These are phyloP conservation scores for Pipa parva DNA, from an alignment of 2,113 vertebrate genomes.

Conservation along the genomic window DNA sequence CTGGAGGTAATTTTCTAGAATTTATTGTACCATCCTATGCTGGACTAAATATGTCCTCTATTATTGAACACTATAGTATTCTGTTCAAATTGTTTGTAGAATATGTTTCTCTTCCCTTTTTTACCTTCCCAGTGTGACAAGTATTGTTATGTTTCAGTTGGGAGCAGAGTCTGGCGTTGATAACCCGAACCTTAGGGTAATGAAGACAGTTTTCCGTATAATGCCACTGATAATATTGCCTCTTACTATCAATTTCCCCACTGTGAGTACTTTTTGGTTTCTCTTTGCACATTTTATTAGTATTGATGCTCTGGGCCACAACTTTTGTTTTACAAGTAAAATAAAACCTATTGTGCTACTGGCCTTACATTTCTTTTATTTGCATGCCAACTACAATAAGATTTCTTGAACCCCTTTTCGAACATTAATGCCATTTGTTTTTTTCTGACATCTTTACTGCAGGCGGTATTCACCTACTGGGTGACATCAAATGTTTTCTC, in stretches of 20 bases:
- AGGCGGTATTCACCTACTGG: conserved; percentile 90
- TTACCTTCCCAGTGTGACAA: background rate
- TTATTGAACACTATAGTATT: background rate
- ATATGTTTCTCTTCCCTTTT: background rate
- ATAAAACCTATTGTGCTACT: no score
- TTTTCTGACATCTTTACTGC: background rate
- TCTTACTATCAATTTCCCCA: conserved; percentile 80
- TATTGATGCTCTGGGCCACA: no score
- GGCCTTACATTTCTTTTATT: no score
- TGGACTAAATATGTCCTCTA: background rate
- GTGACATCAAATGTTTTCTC: conserved; percentile 81
- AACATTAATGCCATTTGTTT: background rate
- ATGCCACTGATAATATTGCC: conserved; percentile 81
- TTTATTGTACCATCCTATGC: no score
- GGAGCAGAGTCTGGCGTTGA: conserved; percentile 79
- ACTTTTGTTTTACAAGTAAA: no score
- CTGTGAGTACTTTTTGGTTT: conserved; percentile 66
- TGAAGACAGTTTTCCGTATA: conserved; percentile 77
- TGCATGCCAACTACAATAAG: no score
- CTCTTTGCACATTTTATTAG: no score
- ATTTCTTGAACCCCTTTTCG: no score
- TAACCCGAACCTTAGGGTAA: conserved; percentile 71
- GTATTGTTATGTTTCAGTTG: conserved; percentile 47
- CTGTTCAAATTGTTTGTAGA: no score
- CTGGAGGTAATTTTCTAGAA: conserved; percentile 65